Evolutionary conservation across 2,797 vertebrate genomes (phyloP).

Genomic region (Threskiornis aethiopicus): DNA sequence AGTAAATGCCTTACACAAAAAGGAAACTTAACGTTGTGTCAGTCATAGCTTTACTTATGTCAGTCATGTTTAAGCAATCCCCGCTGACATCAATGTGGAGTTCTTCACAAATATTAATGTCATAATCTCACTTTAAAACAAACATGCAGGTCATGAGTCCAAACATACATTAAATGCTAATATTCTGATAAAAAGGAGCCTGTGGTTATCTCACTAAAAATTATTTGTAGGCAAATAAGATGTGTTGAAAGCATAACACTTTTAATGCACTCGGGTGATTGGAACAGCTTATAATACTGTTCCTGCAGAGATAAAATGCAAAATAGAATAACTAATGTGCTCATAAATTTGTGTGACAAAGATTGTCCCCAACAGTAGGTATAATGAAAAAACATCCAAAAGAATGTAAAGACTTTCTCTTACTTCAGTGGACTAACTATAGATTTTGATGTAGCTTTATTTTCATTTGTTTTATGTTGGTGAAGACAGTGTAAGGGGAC

Average conservation of each 20-base stretch:
- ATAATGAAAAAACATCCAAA: not conserved
- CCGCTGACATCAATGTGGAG: not conserved
- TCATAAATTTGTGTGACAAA: not conserved
- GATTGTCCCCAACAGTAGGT: not conserved
- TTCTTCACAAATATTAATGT: not conserved
- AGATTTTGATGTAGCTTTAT: not conserved
- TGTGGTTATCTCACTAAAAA: not conserved
- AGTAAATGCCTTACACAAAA: not conserved
- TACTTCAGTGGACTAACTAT: not conserved
- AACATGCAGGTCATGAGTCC: not conserved
- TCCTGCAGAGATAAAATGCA: not conserved
- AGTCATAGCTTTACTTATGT: too few relatives aligned
- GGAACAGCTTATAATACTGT: not conserved
- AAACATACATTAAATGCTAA: not conserved
- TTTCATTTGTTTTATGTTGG: not conserved
- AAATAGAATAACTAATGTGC: not conserved
- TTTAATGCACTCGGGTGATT: not conserved
- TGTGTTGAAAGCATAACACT: not conserved
- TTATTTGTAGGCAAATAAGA: not conserved
- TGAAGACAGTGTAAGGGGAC: not conserved
- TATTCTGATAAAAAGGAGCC: not conserved
- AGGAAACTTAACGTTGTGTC: not conserved
- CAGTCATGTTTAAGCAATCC: not conserved
- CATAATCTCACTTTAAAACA: not conserved
- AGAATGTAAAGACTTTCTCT: not conserved